phyloP scores from a whole-genome alignment of 2,797 vertebrate species.

The Odontamblyopus lacepedii region DNA sequence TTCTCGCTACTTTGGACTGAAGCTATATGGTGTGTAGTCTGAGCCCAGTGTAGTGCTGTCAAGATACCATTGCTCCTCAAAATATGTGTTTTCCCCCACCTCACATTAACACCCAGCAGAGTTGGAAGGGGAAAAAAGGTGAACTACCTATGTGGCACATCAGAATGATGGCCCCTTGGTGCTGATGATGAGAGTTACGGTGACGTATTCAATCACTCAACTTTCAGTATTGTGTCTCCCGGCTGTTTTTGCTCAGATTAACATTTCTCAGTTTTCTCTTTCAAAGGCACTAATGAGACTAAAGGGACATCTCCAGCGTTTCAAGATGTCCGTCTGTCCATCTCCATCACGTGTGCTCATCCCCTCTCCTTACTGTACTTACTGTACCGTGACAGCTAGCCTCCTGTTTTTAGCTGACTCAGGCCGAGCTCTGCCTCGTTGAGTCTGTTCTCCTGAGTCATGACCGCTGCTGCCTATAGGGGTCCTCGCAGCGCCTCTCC shows the following conservation, averaged over 20 bases:
- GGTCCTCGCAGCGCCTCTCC: conserved; percentile 24
- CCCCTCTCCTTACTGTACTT: conserved; percentile 31
- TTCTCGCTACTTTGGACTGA: no score
- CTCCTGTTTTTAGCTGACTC: conserved; percentile 58
- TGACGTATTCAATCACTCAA: not conserved
- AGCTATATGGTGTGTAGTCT: no score
- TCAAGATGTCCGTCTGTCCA: conserved; percentile 17
- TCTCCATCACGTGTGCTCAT: conserved; percentile 35
- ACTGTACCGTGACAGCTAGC: conserved; percentile 47
- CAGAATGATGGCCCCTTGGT: no score
- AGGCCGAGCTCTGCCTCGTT: conserved; percentile 44
- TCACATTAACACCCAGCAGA: no score
- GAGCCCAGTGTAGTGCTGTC: no score
- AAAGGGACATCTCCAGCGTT: conserved; percentile 13
- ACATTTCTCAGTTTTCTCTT: conserved; percentile 3
- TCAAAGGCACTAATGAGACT: conserved; percentile 13
- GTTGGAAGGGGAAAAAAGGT: no score
- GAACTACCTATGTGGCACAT: no score
- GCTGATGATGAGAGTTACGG: no score
- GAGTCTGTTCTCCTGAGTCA: conserved; percentile 49
- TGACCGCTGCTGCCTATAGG: conserved; percentile 31
- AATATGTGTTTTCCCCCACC: no score
- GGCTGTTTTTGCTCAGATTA: conserved; percentile 3
- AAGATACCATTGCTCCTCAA: no score
- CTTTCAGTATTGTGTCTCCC: not conserved